Evolutionary conservation across 2,888 invertebrate genomes (phyloP).

Genomic region (Drosophila peninsularis): DNA sequence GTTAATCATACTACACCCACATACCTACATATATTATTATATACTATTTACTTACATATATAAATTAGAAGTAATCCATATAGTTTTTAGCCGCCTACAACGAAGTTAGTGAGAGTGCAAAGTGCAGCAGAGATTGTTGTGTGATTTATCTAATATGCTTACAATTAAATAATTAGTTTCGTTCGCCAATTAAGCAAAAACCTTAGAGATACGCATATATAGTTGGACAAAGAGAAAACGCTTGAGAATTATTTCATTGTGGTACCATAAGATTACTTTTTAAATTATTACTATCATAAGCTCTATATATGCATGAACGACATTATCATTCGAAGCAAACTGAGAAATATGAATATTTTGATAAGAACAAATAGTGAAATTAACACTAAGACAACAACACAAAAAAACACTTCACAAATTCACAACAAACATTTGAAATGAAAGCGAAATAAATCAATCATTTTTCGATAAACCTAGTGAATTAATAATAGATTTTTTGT

Average conservation of each 20-base stretch:
- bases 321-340: slow-evolving; percentile 32
- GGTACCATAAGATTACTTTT: slow-evolving; percentile 62
- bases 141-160: slow-evolving; percentile 73
- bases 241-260: slow-evolving; percentile 68
- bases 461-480: slow-evolving; percentile 32
- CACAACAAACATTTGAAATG: slow-evolving; percentile 17
- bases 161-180: slow-evolving; percentile 49
- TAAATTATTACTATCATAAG: slow-evolving; percentile 42
- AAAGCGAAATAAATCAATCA: slow-evolving; percentile 64
- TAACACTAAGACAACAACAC: slow-evolving; percentile 17
- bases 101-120: slow-evolving; percentile 68
- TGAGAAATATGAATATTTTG: slow-evolving; percentile 57
- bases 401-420: slow-evolving; percentile 17
- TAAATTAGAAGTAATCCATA: slow-evolving; percentile 41
- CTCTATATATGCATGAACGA: slow-evolving; percentile 26
- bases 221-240: slow-evolving; percentile 55
- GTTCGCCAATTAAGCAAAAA: slow-evolving; percentile 40
- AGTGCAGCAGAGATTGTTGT: slow-evolving; percentile 67
- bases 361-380: slow-evolving; percentile 59
- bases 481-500: not conserved
- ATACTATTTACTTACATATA: slow-evolving; percentile 59
- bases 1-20: slow-evolving; percentile 58
- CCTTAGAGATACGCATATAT: slow-evolving; percentile 48
- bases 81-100: slow-evolving; percentile 71
- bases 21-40: slow-evolving; percentile 23